Conservation (phyloP, 2,888 invertebrate genomes). For the Luperina testacea region DNA sequence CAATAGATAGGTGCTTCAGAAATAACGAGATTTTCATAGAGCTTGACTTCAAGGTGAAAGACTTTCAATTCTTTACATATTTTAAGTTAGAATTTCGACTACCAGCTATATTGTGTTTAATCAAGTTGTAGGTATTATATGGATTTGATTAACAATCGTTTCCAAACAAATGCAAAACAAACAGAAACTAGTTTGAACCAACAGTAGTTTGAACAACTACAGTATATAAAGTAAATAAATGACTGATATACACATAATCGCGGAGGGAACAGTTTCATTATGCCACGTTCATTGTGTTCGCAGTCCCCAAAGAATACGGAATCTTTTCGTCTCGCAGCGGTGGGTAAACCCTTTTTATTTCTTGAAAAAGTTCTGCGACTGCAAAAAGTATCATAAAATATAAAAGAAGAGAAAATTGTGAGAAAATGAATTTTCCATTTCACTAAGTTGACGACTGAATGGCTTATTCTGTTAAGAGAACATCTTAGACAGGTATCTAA, state of each 20-base stretch:
- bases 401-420: slow-evolving; percentile 73
- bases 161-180: slow-evolving; percentile 66
- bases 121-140: slow-evolving; percentile 16
- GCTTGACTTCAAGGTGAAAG: slow-evolving; percentile 17
- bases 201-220: slow-evolving; percentile 60
- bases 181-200: slow-evolving; percentile 58
- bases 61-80: slow-evolving; percentile 20
- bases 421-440: slow-evolving; percentile 75
- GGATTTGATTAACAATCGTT: slow-evolving; percentile 60
- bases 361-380: slow-evolving; percentile 73
- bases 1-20: slow-evolving; percentile 1
- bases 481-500: slow-evolving; percentile 56
- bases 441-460: slow-evolving; percentile 66
- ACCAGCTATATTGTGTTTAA: slow-evolving; percentile 1
- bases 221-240: slow-evolving; percentile 67
- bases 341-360: slow-evolving; percentile 79
- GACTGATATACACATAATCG: slow-evolving; percentile 71
- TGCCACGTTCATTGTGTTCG: slow-evolving; percentile 77
- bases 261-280: slow-evolving; percentile 80
- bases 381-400: slow-evolving; percentile 74
- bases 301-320: slow-evolving; percentile 75
- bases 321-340: slow-evolving; percentile 73
- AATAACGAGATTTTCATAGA: slow-evolving; percentile 36
- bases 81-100: slow-evolving; percentile 5
- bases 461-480: slow-evolving; percentile 51